Evolutionary conservation across 23 tunicate genomes (phyloP), one percentile per base, ranked within the genome.

Genomic region (Ascidia mentula): DNA sequence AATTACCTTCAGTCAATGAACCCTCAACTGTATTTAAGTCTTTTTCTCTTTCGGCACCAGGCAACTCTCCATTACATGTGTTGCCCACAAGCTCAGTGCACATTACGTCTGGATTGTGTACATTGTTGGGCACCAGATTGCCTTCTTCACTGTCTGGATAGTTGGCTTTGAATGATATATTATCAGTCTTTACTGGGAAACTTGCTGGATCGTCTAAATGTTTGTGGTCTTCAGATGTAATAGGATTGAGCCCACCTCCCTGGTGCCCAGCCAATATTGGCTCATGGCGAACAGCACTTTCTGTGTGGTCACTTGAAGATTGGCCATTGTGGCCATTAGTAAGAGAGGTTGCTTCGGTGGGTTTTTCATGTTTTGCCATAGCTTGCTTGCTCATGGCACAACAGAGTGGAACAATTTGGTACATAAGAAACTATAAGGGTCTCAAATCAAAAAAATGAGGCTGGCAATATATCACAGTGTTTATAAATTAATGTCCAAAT

Each of bases 361-460:
- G 40, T 31, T 81, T 28, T 72, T 83, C 87, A 75, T 76, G 75
- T 76, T 75, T 76, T 38, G 87, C 87, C 87, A 83, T 83, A 1
- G 81, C 32, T 83, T 75, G 39, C 45, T 40, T 61, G 87, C 40
- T 83, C 81, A 83, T 61, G 32, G 61, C 72, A 83, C 87, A 83
- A 60, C 87, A 83, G 35, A 61, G 36, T 12, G 87, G 81, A 5
- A 40, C 77, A 37, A 46, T 35, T 45, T 33, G 74, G 71, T 83
- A 53, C 65, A 53, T 53, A 53, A 42, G 65, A 53, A 53, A 53
- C 65, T 5, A 3, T 20, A 53, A 53, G 4, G 13, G 65, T 9
- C 12, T 53, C 65, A 53, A 53, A 53, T 53, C 65, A 26, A 53
- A 53, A 53, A 9, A 9, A 53, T 6, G 24, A 53, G 2, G 4